phyloP scores from a whole-genome alignment of 1,140 invertebrate species.

The Vanessa tameamea region DNA sequence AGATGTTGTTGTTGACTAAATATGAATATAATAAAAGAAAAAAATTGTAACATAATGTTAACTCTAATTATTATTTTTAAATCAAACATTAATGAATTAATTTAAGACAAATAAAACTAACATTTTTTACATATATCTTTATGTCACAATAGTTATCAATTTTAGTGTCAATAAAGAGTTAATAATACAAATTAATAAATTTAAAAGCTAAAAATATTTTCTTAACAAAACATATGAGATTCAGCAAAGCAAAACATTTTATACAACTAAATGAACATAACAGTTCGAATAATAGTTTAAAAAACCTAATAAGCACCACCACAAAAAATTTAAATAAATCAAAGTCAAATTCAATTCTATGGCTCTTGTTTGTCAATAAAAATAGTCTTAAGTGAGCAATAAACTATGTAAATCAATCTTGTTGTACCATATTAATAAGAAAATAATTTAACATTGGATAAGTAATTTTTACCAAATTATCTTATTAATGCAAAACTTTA shows the following conservation, averaged over 20 bases:
- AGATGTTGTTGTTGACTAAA: no score
- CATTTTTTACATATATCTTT: conserved; percentile 26
- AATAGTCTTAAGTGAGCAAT: background rate
- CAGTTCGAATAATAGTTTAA: conserved; percentile 24
- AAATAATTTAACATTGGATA: no score
- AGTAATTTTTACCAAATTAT: no score
- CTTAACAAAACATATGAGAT: conserved; percentile 26
- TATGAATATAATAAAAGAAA: no score
- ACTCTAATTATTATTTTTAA: no score
- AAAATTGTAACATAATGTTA: no score
- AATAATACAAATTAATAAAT: conserved; percentile 25
- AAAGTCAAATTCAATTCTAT: background rate
- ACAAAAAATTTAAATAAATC: conserved; percentile 18
- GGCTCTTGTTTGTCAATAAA: background rate
- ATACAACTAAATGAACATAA: conserved; percentile 1
- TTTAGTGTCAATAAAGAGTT: conserved; percentile 40
- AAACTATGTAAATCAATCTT: conserved; percentile 1
- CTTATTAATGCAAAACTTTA: no score
- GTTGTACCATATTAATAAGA: background rate
- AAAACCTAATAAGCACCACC: conserved; percentile 55
- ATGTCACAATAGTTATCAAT: conserved; percentile 43
- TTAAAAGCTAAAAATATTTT: conserved; percentile 16
- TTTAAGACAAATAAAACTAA: conserved; percentile 29
- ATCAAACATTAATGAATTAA: no score
- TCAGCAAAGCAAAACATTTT: conserved; percentile 15